A percentile compares a stretch with the other conserved stretches of the same genome.
phyloP scores from a whole-genome alignment of 1,140 invertebrate genomes.

The Melanaphis sacchari region DNA sequence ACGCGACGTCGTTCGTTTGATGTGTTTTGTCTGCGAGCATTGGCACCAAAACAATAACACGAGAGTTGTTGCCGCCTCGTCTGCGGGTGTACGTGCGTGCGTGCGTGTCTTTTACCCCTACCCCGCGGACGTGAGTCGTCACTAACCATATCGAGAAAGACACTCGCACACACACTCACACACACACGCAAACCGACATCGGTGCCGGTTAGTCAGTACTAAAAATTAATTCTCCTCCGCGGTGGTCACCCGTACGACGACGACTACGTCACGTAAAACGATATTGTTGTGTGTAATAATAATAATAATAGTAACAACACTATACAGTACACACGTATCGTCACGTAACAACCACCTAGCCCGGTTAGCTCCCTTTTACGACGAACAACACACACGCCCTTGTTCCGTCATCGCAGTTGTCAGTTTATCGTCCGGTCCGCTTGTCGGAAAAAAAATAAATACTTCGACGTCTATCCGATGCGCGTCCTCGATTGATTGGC shows the following conservation, averaged over 20 bases:
- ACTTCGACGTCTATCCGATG: background rate
- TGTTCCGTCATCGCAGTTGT: background rate
- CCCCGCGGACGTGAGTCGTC: background rate
- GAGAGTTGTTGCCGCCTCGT: background rate
- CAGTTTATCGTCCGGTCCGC: background rate
- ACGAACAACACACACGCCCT: background rate
- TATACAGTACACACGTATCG: background rate
- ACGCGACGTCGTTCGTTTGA: background rate
- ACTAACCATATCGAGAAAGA: constrained; percentile 25
- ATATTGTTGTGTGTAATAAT: background rate
- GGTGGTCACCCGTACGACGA: background rate
- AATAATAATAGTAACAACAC: background rate
- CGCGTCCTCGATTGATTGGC: background rate
- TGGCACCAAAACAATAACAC: constrained; percentile 57
- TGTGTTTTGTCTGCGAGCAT: constrained; percentile 42
- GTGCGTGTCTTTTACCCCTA: background rate
- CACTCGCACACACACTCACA: background rate
- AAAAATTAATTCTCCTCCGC: background rate
- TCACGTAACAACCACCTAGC: background rate
- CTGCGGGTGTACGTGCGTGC: background rate
- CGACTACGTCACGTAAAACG: background rate
- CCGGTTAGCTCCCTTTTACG: background rate
- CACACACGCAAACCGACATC: background rate
- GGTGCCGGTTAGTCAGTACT: background rate
- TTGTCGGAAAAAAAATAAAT: background rate